Percentiles rank a stretch among this genome's conserved stretches.
Evolutionary conservation across 2,888 invertebrate genomes (phyloP).

Genomic region (Andrena dorsata): DNA sequence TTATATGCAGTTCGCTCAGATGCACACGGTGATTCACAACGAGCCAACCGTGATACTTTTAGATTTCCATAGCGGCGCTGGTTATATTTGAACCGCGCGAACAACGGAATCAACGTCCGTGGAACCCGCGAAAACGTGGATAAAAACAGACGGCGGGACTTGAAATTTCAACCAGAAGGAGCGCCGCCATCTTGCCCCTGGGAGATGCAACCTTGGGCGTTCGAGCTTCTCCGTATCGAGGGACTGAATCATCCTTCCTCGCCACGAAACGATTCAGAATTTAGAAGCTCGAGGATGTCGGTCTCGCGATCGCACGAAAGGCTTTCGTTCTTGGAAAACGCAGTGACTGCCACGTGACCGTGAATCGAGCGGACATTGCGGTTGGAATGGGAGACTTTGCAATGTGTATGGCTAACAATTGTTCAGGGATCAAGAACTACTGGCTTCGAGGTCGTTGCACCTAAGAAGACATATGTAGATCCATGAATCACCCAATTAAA

Average conservation of each 20-base stretch:
- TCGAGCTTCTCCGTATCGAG: conserved; percentile 17
- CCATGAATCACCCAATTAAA: too few relatives aligned
- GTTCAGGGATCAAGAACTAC: too few relatives aligned
- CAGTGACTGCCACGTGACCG: too few relatives aligned
- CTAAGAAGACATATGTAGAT: too few relatives aligned
- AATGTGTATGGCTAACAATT: too few relatives aligned
- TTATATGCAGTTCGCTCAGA: conserved; percentile 43
- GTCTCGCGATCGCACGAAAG: too few relatives aligned
- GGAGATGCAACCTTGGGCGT: background rate
- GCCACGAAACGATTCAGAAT: conserved; percentile 8
- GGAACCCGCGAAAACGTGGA: conserved; percentile 18
- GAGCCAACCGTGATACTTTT: conserved; percentile 58
- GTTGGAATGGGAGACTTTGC: background rate
- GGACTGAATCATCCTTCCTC: conserved; percentile 25
- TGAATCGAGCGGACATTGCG: too few relatives aligned
- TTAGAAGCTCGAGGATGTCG: background rate
- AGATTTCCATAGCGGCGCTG: conserved; percentile 40
- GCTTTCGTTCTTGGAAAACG: background rate
- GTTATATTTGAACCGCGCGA: conserved; percentile 50
- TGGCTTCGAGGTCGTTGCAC: too few relatives aligned
- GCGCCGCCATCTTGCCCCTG: background rate
- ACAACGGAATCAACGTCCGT: conserved; percentile 35
- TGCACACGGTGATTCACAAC: conserved; percentile 54
- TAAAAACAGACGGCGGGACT: conserved; percentile 1
- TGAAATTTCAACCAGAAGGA: conserved; percentile 8